Evolutionary conservation across 2,797 vertebrate species (phyloP), one percentile per base, ranked within the genome.

Genomic region (Lagocephalus sceleratus): DNA sequence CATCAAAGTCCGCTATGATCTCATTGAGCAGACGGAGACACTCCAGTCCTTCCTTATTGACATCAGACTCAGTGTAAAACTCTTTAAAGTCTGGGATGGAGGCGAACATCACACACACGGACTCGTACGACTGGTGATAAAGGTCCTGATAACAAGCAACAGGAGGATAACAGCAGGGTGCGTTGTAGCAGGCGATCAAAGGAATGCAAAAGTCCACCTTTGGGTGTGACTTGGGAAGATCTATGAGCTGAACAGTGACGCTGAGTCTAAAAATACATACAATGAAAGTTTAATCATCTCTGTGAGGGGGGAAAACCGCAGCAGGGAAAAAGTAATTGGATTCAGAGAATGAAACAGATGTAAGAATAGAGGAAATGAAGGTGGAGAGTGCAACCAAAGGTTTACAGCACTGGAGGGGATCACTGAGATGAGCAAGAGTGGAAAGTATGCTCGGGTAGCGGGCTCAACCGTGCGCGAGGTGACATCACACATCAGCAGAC

Each of bases 71-170:
- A 0, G 95, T 98, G 66, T 98, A 98, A 86, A 98, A 98, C 71
- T 98, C 96, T 81, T 98, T 98, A 88, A 98, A 98, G 84, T 98
- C 96, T 0, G 96, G 96, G 62, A 98, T 97, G 68, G 96, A 98
- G 76, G 96, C 96, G 69, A 98, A 98, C 96, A 98, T 98, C 79
- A 98, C 94, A 46, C 96, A 97, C 83, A 98, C 96, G 0, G 94
- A 95, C 68, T 98, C 95, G 1, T 98, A 98, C 0, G 96, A 98
- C 82, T 98, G 96, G 78, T 98, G 95, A 82, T 98, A 98, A 0
- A 98, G 82, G 42, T 98, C 96, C 96, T 98, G 87, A 53, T 21
- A 57, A 67, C 72, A 68, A 76, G 51, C 56, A 49, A 68, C 64
- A 54, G 52, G 50, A 63, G 53, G 66, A 71, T 51, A 66, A 51